phyloP scores from a whole-genome alignment of 2,888 invertebrate species.

The Heliconius ismenius region DNA sequence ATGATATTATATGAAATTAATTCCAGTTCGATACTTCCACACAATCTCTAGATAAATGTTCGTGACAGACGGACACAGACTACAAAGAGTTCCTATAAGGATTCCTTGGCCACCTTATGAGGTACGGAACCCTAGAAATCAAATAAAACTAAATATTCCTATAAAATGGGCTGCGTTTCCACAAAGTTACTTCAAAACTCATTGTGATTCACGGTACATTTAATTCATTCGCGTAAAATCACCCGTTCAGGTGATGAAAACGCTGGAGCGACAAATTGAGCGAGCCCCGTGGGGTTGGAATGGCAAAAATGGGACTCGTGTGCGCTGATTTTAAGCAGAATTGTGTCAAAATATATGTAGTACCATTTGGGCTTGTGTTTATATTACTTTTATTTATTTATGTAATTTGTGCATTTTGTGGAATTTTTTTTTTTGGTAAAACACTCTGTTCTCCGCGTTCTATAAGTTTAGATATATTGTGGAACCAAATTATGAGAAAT shows the following conservation, averaged over 20 bases:
- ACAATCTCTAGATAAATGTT: no score
- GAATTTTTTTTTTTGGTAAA: no score
- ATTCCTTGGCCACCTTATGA: no score
- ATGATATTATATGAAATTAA: no score
- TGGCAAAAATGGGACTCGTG: conserved; percentile 14
- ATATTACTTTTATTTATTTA: background rate
- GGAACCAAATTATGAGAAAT: no score
- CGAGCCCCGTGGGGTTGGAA: conserved; percentile 8
- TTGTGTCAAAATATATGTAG: background rate
- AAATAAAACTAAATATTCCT: background rate
- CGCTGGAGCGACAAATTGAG: conserved; percentile 20
- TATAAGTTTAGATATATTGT: background rate
- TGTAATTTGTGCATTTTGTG: no score
- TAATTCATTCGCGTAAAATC: conserved; percentile 25
- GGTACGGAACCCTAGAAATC: background rate
- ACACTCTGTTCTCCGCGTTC: background rate
- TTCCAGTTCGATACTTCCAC: no score
- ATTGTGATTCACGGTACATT: conserved; percentile 23
- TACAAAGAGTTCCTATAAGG: no score
- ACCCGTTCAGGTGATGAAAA: conserved; percentile 26
- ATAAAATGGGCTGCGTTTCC: background rate
- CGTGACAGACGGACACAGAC: no score
- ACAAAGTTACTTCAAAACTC: background rate
- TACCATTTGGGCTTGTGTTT: background rate
- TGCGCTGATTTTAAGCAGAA: conserved; percentile 1